Evolutionary conservation across 2,888 invertebrate species (phyloP), one percentile per base, ranked within the genome.

Genomic region (Euspilapteryx auroguttella): DNA sequence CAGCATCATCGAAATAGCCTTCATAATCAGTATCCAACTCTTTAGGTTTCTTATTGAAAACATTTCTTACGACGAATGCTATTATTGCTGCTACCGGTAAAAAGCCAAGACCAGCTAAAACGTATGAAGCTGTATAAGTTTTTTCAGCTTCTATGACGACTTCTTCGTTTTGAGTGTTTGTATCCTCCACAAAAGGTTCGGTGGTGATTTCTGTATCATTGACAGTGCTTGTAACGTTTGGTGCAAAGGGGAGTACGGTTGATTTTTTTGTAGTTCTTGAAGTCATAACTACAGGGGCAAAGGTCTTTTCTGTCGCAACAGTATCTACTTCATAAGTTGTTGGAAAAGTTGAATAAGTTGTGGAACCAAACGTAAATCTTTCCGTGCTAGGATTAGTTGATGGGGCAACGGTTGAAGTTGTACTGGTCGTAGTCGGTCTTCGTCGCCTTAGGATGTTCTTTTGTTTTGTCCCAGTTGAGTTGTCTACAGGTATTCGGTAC

Each of bases 101-200:
- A 40, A 82, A 78, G 6, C 82, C 82, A 25, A 82, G 52, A 0
- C 80, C 82, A 29, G 81, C 81, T 38, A 82, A 51, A 4, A 82
- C 79, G 36, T 82, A 79, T 1, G 81, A 81, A 1, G 81, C 79
- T 29, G 81, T 69, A 38, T 81, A 80, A 24, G 79, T 76, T 24
- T 82, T 79, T 20, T 80, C 71, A 40, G 77, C 76, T 52, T 81
- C 81, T 33, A 80, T 64, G 0, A 78, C 66, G 2, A 80, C 79
- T 38, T 79, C 80, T 35, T 75, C 77, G 32, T 71, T 71, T 30
- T 54, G 56, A 20, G 52, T 42, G n/a, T 37, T 27, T 42, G 45
- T 34, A 15, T 39, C 40, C 27, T 61, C 66, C 2, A 40, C 30
- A 9, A 34, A 15, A 9, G 42, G 50, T 30, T 42, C 48, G 11